A percentile compares a stretch with the other conserved stretches of the same genome.
Conservation (phyloP, 2,113 vertebrate genomes). For the Varanus komodoensis region DNA sequence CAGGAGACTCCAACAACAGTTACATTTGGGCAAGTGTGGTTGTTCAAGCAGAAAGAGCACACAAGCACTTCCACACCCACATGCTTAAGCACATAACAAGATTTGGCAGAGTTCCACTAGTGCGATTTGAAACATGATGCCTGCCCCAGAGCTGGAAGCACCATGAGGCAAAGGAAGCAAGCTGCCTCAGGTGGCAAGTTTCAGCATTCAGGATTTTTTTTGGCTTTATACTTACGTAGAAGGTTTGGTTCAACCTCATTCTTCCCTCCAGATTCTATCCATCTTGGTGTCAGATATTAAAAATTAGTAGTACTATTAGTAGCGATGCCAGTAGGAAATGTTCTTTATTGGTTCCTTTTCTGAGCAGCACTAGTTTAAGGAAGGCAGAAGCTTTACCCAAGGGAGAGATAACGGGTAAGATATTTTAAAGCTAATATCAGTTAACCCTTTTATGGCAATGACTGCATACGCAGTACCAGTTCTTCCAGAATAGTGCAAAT, state of each 20-base stretch:
- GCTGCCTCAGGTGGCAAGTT: not conserved
- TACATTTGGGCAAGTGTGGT: too few relatives aligned
- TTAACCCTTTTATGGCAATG: not conserved
- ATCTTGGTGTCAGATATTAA: not conserved
- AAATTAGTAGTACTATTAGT: not conserved
- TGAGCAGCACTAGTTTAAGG: not conserved
- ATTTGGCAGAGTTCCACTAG: too few relatives aligned
- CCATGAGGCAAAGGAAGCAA: not conserved
- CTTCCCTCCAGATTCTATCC: not conserved
- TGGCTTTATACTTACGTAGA: too few relatives aligned
- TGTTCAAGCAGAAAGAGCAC: too few relatives aligned
- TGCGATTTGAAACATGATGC: not conserved
- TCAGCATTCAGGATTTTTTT: not conserved
- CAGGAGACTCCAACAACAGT: too few relatives aligned
- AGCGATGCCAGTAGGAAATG: not conserved
- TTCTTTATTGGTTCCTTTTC: not conserved
- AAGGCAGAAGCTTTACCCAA: not conserved
- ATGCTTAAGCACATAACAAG: too few relatives aligned
- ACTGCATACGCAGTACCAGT: not conserved
- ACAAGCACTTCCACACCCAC: too few relatives aligned
- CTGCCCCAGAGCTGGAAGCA: not conserved
- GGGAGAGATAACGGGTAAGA: not conserved
- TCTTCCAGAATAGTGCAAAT: not conserved
- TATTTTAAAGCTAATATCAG: slow-evolving; percentile 13
- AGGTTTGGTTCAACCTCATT: not conserved